Conservation (phyloP, 2,888 invertebrate genomes). For the Lissonota sp. region DNA sequence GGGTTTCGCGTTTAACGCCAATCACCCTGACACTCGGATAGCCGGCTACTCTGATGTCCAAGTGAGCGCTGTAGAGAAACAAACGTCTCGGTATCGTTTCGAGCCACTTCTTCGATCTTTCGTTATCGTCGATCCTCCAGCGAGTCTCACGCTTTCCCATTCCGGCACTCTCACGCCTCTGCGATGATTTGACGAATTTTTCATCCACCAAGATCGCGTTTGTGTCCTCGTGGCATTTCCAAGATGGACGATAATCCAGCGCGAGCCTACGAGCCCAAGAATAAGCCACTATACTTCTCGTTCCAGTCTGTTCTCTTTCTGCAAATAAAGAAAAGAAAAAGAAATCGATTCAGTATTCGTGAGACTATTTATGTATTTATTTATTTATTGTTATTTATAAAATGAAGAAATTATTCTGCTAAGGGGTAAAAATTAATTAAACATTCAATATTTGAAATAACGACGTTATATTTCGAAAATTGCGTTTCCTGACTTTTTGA, state of each 20-base stretch:
- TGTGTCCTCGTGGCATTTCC: constrained; percentile 76
- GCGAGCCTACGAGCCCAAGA: constrained; percentile 85
- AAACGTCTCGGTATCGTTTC: constrained; percentile 80
- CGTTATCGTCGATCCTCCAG: constrained; percentile 71
- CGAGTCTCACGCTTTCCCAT: constrained; percentile 59
- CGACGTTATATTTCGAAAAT: no score
- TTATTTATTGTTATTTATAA: not conserved
- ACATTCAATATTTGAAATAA: no score
- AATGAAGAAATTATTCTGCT: no score
- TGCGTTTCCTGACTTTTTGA: no score
- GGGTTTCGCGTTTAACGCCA: constrained; percentile 80
- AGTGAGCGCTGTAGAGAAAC: constrained; percentile 81
- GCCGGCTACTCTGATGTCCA: constrained; percentile 78
- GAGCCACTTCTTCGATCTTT: constrained; percentile 75
- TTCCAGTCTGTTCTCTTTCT: constrained; percentile 80
- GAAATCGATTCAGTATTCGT: no score
- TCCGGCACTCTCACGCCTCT: constrained; percentile 55
- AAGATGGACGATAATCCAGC: constrained; percentile 80
- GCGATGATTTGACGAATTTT: constrained; percentile 56
- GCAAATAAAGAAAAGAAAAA: constrained; percentile 51
- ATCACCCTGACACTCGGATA: constrained; percentile 81
- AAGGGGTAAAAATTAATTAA: no score
- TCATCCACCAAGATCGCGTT: constrained; percentile 46
- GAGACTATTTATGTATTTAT: not conserved
- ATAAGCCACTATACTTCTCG: constrained; percentile 87